Conservation (phyloP, 1,140 invertebrate species). For the Lepidurus packardi region DNA sequence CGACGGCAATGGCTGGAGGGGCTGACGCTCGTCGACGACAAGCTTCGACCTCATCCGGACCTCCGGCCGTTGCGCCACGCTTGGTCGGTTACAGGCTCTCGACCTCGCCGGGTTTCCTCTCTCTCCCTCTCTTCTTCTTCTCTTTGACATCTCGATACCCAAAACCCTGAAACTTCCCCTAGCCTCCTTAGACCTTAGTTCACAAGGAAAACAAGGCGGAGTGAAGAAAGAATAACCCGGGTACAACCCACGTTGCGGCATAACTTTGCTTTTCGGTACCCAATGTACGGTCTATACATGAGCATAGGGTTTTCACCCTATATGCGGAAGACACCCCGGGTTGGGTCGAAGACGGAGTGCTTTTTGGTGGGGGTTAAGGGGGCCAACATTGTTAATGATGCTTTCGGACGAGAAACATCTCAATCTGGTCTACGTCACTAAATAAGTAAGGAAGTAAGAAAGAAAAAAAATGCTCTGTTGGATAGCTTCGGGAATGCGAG, state of each 20-base stretch:
- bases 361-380: not conserved
- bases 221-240: not conserved
- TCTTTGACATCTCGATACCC: not conserved
- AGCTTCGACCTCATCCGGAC: slow-evolving; percentile 23
- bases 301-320: not conserved
- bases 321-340: slow-evolving; percentile 6
- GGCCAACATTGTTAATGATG: slow-evolving; percentile 24
- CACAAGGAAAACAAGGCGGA: slow-evolving; percentile 6
- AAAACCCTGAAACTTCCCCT: not conserved
- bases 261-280: not conserved
- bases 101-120: slow-evolving; percentile 25
- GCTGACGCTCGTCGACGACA: slow-evolving; percentile 13
- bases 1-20: slow-evolving; percentile 12
- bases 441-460: not conserved
- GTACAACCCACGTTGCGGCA: not conserved
- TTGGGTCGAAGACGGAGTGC: slow-evolving; percentile 10
- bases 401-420: slow-evolving; percentile 23
- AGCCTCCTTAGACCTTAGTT: not conserved
- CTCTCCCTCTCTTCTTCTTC: slow-evolving; percentile 16
- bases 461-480: not conserved
- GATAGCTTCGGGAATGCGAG: slow-evolving; percentile 7
- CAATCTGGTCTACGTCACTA: slow-evolving; percentile 19
- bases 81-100: slow-evolving; percentile 28
- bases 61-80: slow-evolving; percentile 30
- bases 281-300: not conserved